Base-by-base conservation (phyloP, 1,140 invertebrate genomes). In the Homalodisca vitripennis region DNA sequence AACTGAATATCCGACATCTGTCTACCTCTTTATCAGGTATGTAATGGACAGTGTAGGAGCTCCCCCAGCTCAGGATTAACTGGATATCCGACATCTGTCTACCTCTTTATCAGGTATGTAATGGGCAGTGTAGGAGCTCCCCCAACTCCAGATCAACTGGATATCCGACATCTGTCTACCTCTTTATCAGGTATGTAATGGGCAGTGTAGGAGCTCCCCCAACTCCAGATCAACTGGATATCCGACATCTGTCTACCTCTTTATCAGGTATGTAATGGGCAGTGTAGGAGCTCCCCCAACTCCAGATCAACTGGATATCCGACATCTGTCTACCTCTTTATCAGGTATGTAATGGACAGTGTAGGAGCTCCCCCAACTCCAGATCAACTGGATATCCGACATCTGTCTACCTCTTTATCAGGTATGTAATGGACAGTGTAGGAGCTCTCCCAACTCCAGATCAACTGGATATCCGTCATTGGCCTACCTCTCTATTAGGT, bases 1-100 rank as follows among this genome's bases (percentile, higher is more conserved):
- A 66, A 74, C n/a, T 82, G 81, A 80, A 80, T 82, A 46, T 70
- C 73, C 26, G 78, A 81, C 53, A 80, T 81, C 27, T 82, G 81
- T 72, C 72, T 81, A 6, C 81, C 81, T 12, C 74, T 82, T 0
- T 82, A 82, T 70, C 70, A 78, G 75, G 80, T 81, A 72, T n/a
- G n/a, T n/a, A n/a, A n/a, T n/a, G 34, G 34, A 10, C 34, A 41
- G 34, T 41, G 17, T 41, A 41, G 6, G 34, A 10, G 34, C 34
- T 41, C 6, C 17, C 34, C 34, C 34, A 41, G 17, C 6, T n/a
- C n/a, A n/a, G 34, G 34, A 41, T 41, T 41, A 10, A 41, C 34
- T 10, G 34, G 34, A 41, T 41, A 17, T 41, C 6, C 34, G n/a
- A n/a, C n/a, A n/a, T n/a, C n/a, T n/a, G n/a, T n/a, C n/a, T n/a